Base-by-base conservation (phyloP, 2,888 invertebrate genomes). In the Pediacus dermestoides region DNA sequence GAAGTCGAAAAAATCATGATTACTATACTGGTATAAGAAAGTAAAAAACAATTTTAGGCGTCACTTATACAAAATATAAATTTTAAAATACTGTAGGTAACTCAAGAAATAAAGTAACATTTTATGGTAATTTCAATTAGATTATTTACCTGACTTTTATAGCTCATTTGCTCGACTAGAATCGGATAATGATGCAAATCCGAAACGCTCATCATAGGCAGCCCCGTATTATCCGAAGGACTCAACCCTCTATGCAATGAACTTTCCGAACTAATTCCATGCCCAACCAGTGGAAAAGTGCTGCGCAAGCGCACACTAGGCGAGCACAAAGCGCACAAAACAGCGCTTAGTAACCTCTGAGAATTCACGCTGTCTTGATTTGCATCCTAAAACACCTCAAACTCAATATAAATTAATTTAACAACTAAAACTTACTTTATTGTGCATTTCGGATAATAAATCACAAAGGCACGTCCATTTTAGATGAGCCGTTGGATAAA, bases 401-500 rank as follows among this genome's bases (percentile, higher is more conserved):
- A 60, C 60, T 2, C 63, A 67, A 28, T 30, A 33, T 23, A 26
- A 40, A 15, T 12, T 32, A 2, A 23, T 16, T 37, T 10, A 32
- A 16, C 9, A 28, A 11, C 11, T n/a, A n/a, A n/a, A n/a, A 44
- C 63, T 53, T 70, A 82, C 84, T 70, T 81, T 82, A 42, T 80
- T 78, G 60, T 80, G n/a, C n/a, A n/a, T 78, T 61, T 84, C 76
- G 15, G 76, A 75, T n/a, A 92, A 70, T 42, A 90, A 67, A 56
- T 89, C 88, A 64, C 93, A 92, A 1, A 96, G 72, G 58, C 89
- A 88, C 48, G 85, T 85, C 94, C 95, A 95, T 65, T 95, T 95
- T 34, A 95, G 72, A 35, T 83, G 84, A 0, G 90, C 88, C 0
- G 93, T 94, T 0, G 96, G 95, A 68, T 92, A 95, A 71, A 97